Conservation (phyloP, 2,888 invertebrate species). For the Poecilus cupreus region DNA sequence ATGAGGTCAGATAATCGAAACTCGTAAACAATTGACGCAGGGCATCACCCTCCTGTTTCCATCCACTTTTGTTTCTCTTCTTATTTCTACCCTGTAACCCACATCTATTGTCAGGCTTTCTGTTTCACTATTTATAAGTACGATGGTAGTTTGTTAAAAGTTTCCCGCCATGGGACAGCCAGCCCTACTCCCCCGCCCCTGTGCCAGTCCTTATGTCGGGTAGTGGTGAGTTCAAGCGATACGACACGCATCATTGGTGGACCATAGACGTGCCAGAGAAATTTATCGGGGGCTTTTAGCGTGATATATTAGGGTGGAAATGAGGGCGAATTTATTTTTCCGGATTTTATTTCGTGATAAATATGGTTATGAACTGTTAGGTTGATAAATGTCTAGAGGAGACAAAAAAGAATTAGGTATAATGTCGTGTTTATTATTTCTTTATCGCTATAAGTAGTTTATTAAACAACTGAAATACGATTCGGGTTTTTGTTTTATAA, state of each 20-base stretch:
- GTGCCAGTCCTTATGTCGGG: neutral
- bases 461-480: neutral
- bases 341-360: constrained; percentile 26
- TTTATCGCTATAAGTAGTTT: neutral
- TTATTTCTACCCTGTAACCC: constrained; percentile 27
- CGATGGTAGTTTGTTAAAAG: constrained; percentile 26
- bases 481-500: neutral
- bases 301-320: neutral
- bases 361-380: neutral
- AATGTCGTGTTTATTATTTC: neutral
- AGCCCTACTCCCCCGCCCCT: neutral
- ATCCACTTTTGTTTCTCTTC: neutral
- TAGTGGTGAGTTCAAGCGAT: constrained; percentile 22
- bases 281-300: constrained; percentile 8
- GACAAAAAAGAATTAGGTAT: neutral
- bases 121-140: constrained; percentile 23
- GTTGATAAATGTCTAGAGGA: neutral
- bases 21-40: no score
- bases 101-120: constrained; percentile 3
- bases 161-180: constrained; percentile 18
- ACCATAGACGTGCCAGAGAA: constrained; percentile 5
- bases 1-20: no score
- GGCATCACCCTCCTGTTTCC: neutral
- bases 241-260: constrained; percentile 19
- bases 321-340: constrained; percentile 27